phyloP scores from a whole-genome alignment of 2,888 invertebrate species.

The Celastrina argiolus region DNA sequence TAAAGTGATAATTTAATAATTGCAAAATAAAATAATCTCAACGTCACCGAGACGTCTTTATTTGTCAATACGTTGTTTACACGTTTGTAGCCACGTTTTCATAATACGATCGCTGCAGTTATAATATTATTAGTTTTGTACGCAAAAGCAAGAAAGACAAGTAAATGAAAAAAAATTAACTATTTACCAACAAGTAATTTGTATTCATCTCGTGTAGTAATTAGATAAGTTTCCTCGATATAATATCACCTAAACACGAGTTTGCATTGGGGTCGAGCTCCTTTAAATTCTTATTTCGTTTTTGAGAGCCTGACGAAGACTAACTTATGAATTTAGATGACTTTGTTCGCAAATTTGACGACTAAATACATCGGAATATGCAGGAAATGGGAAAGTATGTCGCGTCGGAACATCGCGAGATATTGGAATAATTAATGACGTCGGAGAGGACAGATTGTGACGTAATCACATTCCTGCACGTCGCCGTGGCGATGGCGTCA shows the following conservation, averaged over 20 bases:
- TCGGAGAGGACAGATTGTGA: not conserved
- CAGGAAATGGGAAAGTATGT: not conserved
- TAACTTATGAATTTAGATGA: not conserved
- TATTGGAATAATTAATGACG: not conserved
- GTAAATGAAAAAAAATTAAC: not conserved
- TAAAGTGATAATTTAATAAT: too few species aligned
- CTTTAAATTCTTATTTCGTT: not conserved
- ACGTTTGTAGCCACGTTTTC: too few species aligned
- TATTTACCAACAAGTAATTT: not conserved
- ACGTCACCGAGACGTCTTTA: too few species aligned
- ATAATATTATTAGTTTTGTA: not conserved
- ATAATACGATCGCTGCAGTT: too few species aligned
- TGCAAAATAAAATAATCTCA: too few species aligned
- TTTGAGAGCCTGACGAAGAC: not conserved
- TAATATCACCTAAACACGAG: conserved; percentile 3
- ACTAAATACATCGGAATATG: not conserved
- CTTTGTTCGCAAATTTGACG: not conserved
- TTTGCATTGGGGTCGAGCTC: not conserved
- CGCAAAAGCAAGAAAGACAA: not conserved
- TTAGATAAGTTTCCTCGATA: not conserved
- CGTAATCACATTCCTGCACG: not conserved
- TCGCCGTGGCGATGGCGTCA: not conserved
- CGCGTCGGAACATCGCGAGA: not conserved
- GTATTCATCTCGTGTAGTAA: not conserved
- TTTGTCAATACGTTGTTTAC: too few species aligned